These are phyloP conservation scores for Probaryconus sp. DNA, from an alignment of 1,140 invertebrate species.

Conservation along the genomic window DNA sequence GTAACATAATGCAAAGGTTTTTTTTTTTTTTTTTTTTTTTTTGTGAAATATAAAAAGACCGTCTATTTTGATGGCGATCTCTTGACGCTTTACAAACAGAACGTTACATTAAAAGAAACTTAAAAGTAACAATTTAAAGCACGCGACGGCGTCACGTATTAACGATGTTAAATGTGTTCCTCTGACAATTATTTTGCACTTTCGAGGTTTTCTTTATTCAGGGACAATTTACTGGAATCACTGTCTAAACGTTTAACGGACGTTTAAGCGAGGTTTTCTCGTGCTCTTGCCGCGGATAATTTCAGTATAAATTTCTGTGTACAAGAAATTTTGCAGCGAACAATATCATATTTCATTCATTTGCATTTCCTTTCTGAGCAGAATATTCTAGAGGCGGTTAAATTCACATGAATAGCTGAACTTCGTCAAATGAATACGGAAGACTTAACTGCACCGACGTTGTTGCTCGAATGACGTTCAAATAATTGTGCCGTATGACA, in stretches of 20 bases:
- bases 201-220: conserved; percentile 5
- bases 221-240: too few relatives aligned
- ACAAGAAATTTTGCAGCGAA: conserved; percentile 16
- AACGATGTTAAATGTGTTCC: conserved; percentile 28
- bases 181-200: neutral
- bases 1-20: too few relatives aligned
- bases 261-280: too few relatives aligned
- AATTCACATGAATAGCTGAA: conserved; percentile 36
- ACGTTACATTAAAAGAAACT: conserved; percentile 45
- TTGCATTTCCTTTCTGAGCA: conserved; percentile 9
- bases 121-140: conserved; percentile 42
- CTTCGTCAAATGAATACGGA: conserved; percentile 34
- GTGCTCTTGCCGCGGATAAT: too few relatives aligned
- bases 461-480: conserved; percentile 33
- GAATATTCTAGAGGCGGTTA: conserved; percentile 31
- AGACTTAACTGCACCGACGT: conserved; percentile 31
- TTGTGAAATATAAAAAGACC: too few relatives aligned
- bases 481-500: conserved; percentile 33
- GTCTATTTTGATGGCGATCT: conserved; percentile 14
- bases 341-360: conserved; percentile 34
- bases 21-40: conserved; percentile 11
- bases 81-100: conserved; percentile 39
- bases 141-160: conserved; percentile 47
- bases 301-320: conserved; percentile 14
- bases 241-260: too few relatives aligned